Evolutionary conservation across 1,140 invertebrate genomes (phyloP).

Genomic region (Cylas formicarius): DNA sequence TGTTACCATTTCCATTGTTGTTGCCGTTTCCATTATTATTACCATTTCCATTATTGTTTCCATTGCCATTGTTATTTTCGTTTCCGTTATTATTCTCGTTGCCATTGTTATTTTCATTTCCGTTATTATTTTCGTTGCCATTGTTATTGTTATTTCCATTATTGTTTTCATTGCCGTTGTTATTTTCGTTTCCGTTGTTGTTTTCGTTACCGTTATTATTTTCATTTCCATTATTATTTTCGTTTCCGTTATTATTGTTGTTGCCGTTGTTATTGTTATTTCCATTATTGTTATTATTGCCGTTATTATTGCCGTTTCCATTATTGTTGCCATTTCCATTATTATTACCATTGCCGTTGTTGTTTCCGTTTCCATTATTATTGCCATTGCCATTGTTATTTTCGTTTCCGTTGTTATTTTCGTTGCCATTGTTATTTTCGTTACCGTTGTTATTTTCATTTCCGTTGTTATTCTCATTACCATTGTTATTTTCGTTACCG

Average conservation of each 20-base stretch:
- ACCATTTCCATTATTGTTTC: conserved; percentile 9
- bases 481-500: too few relatives aligned
- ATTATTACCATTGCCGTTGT: conserved; percentile 1
- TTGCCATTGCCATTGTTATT: conserved; percentile 2
- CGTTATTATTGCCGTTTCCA: background rate
- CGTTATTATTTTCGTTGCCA: background rate
- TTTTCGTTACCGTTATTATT: too few relatives aligned
- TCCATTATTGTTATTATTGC: conserved; percentile 5
- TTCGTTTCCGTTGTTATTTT: background rate
- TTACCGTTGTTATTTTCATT: background rate
- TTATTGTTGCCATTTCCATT: background rate
- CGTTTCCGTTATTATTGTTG: too few relatives aligned
- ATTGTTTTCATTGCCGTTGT: background rate
- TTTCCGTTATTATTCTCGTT: too few relatives aligned
- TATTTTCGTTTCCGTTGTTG: too few relatives aligned
- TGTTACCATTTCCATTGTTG: conserved; percentile 11
- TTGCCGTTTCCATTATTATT: conserved; percentile 9
- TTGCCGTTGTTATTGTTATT: too few relatives aligned
- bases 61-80: conserved; percentile 10
- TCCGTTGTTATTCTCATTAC: background rate
- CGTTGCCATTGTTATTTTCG: background rate
- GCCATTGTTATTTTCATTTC: too few relatives aligned
- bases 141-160: conserved; percentile 3
- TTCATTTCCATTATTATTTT: too few relatives aligned
- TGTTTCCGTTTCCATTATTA: conserved; percentile 2